These are phyloP conservation scores for Piezodorus guildinii DNA, from an alignment of 1,140 invertebrate genomes.

Conservation along the genomic window DNA sequence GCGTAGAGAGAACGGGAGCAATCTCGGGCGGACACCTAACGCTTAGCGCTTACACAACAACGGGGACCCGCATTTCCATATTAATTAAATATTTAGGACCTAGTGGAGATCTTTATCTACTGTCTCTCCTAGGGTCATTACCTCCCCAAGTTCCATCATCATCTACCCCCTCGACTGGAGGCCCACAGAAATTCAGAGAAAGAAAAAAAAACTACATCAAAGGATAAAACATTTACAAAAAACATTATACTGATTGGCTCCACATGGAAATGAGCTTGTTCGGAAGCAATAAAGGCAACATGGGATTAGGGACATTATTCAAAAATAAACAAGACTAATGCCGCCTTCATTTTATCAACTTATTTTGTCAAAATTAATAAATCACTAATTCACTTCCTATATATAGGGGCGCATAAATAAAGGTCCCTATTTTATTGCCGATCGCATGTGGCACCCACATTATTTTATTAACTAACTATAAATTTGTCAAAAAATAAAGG, in stretches of 20 bases:
- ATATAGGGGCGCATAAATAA: not conserved
- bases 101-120: not conserved
- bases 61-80: not conserved
- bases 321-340: conserved; percentile 3
- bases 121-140: not conserved
- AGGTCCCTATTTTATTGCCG: no score
- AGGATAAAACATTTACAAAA: not conserved
- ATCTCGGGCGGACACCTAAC: no score
- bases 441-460: no score
- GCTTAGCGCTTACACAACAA: not conserved
- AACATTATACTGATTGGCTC: not conserved
- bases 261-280: not conserved
- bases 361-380: conserved; percentile 5
- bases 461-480: no score
- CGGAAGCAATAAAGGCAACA: not conserved
- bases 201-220: not conserved
- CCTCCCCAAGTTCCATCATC: not conserved
- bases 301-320: not conserved
- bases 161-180: no score
- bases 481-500: no score
- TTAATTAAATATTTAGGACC: conserved; percentile 2
- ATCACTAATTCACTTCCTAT: not conserved
- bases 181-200: not conserved
- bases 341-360: not conserved
- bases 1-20: no score